A percentile compares a stretch with the other conserved stretches of the same genome.
phyloP scores from a whole-genome alignment of 2,797 vertebrate species.

The Molossus molossus region DNA sequence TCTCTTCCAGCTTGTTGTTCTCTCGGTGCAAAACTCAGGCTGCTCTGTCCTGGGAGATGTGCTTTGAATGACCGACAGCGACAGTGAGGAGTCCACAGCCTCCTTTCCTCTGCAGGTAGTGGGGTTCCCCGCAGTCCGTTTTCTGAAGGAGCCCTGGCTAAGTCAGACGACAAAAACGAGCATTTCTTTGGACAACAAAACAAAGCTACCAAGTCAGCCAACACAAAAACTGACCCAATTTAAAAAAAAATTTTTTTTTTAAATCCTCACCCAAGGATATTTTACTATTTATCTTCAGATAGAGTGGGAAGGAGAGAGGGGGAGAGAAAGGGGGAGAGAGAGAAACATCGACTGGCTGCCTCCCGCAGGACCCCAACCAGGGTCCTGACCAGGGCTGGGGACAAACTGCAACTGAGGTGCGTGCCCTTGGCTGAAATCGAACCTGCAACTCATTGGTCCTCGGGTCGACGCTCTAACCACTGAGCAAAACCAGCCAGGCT shows the following conservation, averaged over 20 bases:
- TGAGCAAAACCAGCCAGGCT: not conserved
- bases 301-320: not conserved
- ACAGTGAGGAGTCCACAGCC: slow-evolving; percentile 59
- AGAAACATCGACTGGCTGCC: not conserved
- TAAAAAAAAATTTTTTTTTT: not conserved
- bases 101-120: slow-evolving; percentile 63
- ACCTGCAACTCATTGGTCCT: not conserved
- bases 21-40: slow-evolving; percentile 54
- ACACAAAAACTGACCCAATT: not conserved
- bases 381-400: too few relatives aligned
- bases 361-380: not conserved
- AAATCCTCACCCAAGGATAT: too few relatives aligned
- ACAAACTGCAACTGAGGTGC: not conserved
- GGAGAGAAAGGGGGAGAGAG: not conserved
- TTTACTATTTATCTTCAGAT: not conserved
- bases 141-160: slow-evolving; percentile 23
- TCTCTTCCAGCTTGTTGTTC: slow-evolving; percentile 50
- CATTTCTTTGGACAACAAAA: slow-evolving; percentile 44
- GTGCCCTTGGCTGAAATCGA: not conserved
- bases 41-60: slow-evolving; percentile 61
- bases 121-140: not conserved
- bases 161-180: slow-evolving; percentile 32
- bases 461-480: not conserved
- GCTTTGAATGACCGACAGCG: slow-evolving; percentile 30
- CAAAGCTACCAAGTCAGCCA: not conserved